Conservation (phyloP, 2,888 invertebrate genomes). For the Elegia similella region DNA sequence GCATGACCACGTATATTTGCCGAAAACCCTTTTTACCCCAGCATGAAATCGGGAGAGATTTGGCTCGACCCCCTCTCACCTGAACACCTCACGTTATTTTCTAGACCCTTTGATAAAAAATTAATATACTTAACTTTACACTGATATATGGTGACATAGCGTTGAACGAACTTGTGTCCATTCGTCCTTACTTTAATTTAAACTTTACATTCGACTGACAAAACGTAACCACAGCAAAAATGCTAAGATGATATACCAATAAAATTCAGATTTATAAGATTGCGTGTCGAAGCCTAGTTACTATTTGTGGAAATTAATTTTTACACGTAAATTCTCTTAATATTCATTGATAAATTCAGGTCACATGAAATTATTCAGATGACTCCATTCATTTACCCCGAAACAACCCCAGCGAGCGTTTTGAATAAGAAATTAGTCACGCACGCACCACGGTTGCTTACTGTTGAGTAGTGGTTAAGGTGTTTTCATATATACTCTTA, state of each 20-base stretch:
- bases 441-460: not conserved
- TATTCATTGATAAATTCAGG: not conserved
- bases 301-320: not conserved
- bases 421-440: conserved; percentile 14
- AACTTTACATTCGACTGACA: not conserved
- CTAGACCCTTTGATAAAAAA: too few relatives aligned
- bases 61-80: too few relatives aligned
- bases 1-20: too few relatives aligned
- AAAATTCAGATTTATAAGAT: not conserved
- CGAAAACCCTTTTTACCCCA: too few relatives aligned
- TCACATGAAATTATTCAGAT: not conserved
- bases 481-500: not conserved
- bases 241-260: not conserved
- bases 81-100: too few relatives aligned
- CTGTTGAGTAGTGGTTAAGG: not conserved
- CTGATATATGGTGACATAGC: not conserved
- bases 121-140: not conserved
- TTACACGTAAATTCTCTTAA: not conserved
- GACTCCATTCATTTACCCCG: not conserved
- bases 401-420: not conserved
- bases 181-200: not conserved
- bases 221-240: not conserved
- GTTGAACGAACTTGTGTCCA: not conserved
- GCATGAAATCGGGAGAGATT: too few relatives aligned
- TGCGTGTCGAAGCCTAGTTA: not conserved